Percentiles rank a stretch among this genome's conserved stretches.
Conservation (phyloP, 2,888 invertebrate species). For the Plagiodera versicolora region DNA sequence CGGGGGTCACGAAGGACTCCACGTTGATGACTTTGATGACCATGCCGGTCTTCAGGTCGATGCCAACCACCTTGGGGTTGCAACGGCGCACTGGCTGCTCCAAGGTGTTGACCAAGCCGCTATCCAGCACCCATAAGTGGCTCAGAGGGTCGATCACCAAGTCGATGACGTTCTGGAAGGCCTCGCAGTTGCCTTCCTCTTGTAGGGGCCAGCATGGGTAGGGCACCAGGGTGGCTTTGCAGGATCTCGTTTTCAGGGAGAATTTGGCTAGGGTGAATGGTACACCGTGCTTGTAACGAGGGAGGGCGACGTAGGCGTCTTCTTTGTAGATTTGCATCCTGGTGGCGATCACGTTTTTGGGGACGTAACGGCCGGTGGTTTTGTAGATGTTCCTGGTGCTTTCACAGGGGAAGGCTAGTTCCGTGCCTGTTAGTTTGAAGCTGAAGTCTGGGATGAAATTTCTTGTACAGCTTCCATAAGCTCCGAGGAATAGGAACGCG, state of each 20-base stretch:
- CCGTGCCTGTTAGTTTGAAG: conserved; percentile 41
- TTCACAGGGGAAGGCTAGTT: conserved; percentile 39
- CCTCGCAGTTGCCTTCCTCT: conserved; percentile 65
- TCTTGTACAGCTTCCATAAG: conserved; percentile 30
- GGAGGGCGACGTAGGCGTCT: conserved; percentile 60
- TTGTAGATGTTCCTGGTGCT: conserved; percentile 61
- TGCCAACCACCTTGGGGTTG: conserved; percentile 63
- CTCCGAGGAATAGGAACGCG: conserved; percentile 29
- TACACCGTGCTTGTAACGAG: conserved; percentile 66
- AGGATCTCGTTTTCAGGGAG: conserved; percentile 55
- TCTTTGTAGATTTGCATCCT: conserved; percentile 62
- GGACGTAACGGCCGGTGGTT: conserved; percentile 60
- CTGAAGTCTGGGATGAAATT: conserved; percentile 45
- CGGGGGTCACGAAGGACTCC: conserved; percentile 55
- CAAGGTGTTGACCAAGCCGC: conserved; percentile 69
- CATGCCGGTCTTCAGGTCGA: conserved; percentile 54
- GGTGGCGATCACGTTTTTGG: conserved; percentile 64
- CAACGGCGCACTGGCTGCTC: conserved; percentile 67
- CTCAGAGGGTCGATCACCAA: conserved; percentile 63
- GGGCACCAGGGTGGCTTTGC: conserved; percentile 58
- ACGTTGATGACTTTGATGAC: conserved; percentile 63
- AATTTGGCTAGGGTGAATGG: conserved; percentile 67
- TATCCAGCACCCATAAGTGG: conserved; percentile 73
- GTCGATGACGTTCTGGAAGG: conserved; percentile 72
- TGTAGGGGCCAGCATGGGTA: conserved; percentile 68